phyloP scores from a whole-genome alignment of 2,113 vertebrate species.

The Nothocercus julius region DNA sequence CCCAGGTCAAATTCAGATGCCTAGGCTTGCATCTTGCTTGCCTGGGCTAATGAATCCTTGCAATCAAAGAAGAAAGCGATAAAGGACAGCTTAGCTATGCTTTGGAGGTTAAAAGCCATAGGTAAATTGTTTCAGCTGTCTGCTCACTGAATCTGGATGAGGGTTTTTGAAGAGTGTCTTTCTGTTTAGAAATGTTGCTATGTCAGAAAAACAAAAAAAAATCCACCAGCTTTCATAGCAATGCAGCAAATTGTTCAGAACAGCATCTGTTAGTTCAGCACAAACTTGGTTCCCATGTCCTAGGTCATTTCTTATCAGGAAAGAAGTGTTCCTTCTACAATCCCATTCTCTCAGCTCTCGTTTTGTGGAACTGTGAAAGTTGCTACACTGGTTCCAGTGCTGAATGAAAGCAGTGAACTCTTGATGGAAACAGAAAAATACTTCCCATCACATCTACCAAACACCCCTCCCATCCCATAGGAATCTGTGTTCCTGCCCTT shows the following conservation, averaged over 20 bases:
- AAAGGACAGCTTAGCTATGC: neutral
- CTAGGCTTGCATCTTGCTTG: no score
- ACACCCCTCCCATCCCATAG: neutral
- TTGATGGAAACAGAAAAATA: neutral
- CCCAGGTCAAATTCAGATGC: neutral
- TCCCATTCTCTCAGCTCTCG: neutral
- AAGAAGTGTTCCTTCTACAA: constrained; percentile 12
- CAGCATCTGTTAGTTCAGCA: neutral
- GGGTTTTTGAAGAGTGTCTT: neutral
- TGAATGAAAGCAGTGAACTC: neutral
- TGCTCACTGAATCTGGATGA: neutral
- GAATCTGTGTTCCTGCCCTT: neutral
- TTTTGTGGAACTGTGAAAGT: neutral
- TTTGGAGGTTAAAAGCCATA: neutral
- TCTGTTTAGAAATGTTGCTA: neutral
- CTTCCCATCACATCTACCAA: neutral
- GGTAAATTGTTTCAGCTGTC: accelerated
- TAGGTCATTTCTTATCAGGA: neutral
- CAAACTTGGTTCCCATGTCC: constrained; percentile 11
- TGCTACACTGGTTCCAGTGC: neutral
- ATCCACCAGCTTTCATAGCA: neutral
- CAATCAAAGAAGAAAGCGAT: neutral
- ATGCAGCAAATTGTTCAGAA: neutral
- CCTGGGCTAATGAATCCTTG: neutral
- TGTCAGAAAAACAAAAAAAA: neutral